phyloP scores from a whole-genome alignment of 2,113 vertebrate genomes.

The Cyanistes caeruleus region DNA sequence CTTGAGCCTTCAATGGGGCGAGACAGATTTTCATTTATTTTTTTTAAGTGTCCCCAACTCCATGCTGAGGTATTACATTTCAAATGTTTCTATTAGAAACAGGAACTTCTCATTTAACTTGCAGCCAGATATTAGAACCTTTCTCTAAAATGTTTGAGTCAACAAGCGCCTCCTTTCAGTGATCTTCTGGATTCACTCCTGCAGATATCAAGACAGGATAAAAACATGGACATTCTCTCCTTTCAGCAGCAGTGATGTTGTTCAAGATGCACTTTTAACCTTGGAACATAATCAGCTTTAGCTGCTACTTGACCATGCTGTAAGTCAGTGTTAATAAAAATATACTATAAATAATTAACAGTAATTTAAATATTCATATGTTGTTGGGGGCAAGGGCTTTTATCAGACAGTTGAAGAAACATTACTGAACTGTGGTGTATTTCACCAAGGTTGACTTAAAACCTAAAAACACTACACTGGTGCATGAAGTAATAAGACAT shows the following conservation, averaged over 20 bases:
- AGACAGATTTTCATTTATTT: background rate
- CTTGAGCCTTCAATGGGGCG: background rate
- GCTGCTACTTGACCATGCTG: constrained; percentile 6
- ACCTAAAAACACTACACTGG: constrained; percentile 61
- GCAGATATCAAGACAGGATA: background rate
- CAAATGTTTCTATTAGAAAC: background rate
- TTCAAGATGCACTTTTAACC: rapidly evolving
- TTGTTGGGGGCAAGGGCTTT: constrained; percentile 83
- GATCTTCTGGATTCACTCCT: background rate
- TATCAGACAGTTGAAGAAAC: constrained; percentile 74
- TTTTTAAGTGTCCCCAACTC: background rate
- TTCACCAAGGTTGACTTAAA: constrained; percentile 65
- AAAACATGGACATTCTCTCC: background rate
- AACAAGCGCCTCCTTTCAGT: background rate
- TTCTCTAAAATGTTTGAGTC: background rate
- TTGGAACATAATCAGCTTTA: background rate
- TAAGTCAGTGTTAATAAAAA: constrained; percentile 72
- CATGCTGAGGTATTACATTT: background rate
- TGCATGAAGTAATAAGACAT: constrained; percentile 25
- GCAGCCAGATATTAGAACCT: background rate
- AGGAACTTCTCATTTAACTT: background rate
- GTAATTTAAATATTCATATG: constrained; percentile 88
- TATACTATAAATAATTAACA: constrained; percentile 82
- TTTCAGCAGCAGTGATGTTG: background rate
- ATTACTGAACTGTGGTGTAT: constrained; percentile 57